Evolutionary conservation across 2,113 vertebrate species (phyloP).

Genomic region (Hippocampus guttulatus): DNA sequence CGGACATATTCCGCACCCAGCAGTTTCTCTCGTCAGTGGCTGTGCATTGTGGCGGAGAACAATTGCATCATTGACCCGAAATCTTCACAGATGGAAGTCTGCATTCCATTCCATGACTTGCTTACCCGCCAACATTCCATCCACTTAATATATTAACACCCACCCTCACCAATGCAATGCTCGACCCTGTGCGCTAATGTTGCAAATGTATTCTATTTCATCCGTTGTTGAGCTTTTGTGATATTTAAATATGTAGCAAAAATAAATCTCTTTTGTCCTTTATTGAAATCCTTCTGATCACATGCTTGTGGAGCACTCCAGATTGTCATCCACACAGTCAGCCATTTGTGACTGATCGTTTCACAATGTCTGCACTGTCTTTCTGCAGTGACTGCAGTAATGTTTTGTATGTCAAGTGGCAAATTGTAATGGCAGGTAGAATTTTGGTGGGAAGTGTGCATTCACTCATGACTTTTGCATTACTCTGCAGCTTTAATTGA

Average conservation of each 20-base stretch:
- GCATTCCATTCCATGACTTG: conserved; percentile 34
- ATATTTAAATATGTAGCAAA: neutral
- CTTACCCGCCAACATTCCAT: conserved; percentile 19
- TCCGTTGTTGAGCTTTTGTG: neutral
- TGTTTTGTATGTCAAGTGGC: neutral
- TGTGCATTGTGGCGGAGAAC: conserved; percentile 17
- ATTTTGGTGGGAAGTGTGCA: neutral
- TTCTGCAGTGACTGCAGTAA: neutral
- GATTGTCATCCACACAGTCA: conserved; percentile 10
- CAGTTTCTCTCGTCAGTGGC: neutral
- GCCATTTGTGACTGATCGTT: conserved; percentile 12
- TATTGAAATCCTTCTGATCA: neutral
- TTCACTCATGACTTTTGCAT: neutral
- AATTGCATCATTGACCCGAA: conserved; percentile 41
- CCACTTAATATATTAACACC: conserved; percentile 3
- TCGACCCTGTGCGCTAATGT: neutral
- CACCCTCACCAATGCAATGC: neutral
- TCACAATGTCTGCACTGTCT: conserved; percentile 27
- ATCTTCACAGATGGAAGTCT: conserved; percentile 19
- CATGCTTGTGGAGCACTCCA: neutral
- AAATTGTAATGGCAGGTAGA: neutral
- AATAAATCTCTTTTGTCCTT: neutral
- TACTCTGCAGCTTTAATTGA: neutral
- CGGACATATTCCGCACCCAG: neutral
- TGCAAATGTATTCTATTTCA: neutral